Evolutionary conservation across 2,888 invertebrate genomes (phyloP).

Genomic region (Mellilla xanthometata): DNA sequence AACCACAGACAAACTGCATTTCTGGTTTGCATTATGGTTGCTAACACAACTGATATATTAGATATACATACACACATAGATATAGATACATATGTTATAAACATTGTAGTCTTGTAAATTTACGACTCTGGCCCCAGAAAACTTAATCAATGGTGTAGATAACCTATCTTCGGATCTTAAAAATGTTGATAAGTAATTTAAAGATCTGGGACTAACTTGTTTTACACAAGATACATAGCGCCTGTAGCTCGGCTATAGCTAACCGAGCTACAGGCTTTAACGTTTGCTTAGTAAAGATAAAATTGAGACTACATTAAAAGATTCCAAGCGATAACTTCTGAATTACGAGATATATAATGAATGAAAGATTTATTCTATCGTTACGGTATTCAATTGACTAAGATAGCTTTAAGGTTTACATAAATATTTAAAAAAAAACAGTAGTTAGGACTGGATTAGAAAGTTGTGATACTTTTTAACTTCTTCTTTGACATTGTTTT

Average conservation of each 20-base stretch:
- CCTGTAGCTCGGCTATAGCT: neutral
- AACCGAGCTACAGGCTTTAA: conserved; percentile 22
- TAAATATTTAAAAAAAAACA: conserved; percentile 15
- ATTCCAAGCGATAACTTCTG: conserved; percentile 31
- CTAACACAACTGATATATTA: too few relatives aligned
- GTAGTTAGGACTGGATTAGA: conserved; percentile 5
- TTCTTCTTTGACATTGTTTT: too few relatives aligned
- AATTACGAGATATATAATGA: conserved; percentile 26
- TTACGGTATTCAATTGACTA: conserved; percentile 17
- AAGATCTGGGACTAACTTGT: conserved; percentile 5
- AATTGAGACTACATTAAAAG: conserved; percentile 43
- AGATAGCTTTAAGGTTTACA: conserved; percentile 7
- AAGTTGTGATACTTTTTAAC: neutral
- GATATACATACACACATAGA: too few relatives aligned
- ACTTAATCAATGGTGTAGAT: conserved; percentile 51
- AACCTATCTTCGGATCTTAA: conserved; percentile 40
- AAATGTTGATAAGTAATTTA: conserved; percentile 34
- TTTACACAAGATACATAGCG: too few relatives aligned
- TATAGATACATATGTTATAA: too few relatives aligned
- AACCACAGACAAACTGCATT: too few relatives aligned
- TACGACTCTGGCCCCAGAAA: too few relatives aligned
- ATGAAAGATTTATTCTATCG: conserved; percentile 16
- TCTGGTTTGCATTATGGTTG: too few relatives aligned
- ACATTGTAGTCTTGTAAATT: conserved; percentile 45
- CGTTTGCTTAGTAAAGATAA: conserved; percentile 45